phyloP scores from a whole-genome alignment of 2,888 invertebrate genomes.

The Cephus spinipes region DNA sequence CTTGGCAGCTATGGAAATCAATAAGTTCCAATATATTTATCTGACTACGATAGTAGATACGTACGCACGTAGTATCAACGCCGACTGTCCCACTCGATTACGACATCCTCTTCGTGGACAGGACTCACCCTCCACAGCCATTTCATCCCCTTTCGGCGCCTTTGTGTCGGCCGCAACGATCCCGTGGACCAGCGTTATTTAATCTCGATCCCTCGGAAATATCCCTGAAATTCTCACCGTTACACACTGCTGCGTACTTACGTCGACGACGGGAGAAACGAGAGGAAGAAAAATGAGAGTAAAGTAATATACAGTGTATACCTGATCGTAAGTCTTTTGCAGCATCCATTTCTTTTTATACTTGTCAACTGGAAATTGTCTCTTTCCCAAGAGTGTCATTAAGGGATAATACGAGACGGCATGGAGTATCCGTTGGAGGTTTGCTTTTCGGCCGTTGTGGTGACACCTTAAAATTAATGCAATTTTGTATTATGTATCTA shows the following conservation, averaged over 20 bases:
- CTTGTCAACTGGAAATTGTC: neutral
- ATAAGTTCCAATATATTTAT: slow-evolving; percentile 42
- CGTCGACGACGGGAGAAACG: neutral
- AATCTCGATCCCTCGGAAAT: slow-evolving; percentile 3
- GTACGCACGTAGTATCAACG: neutral
- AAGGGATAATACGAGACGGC: neutral
- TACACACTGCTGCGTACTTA: neutral
- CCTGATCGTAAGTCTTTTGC: neutral
- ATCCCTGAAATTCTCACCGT: neutral
- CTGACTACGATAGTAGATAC: neutral
- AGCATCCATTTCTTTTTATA: neutral
- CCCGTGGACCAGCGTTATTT: slow-evolving; percentile 1
- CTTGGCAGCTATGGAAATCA: slow-evolving; percentile 45
- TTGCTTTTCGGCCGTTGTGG: too few relatives aligned
- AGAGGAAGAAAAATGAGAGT: neutral
- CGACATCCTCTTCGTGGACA: neutral
- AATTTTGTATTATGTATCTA: neutral
- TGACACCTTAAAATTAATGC: too few relatives aligned
- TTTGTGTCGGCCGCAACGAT: neutral
- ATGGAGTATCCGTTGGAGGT: too few relatives aligned
- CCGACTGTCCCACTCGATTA: neutral
- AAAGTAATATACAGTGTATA: neutral
- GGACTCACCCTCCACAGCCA: neutral
- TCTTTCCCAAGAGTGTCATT: neutral
- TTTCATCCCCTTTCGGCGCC: neutral